These are phyloP conservation scores for Epinephelus lanceolatus DNA, from an alignment of 2,113 vertebrate species.

Conservation along the genomic window DNA sequence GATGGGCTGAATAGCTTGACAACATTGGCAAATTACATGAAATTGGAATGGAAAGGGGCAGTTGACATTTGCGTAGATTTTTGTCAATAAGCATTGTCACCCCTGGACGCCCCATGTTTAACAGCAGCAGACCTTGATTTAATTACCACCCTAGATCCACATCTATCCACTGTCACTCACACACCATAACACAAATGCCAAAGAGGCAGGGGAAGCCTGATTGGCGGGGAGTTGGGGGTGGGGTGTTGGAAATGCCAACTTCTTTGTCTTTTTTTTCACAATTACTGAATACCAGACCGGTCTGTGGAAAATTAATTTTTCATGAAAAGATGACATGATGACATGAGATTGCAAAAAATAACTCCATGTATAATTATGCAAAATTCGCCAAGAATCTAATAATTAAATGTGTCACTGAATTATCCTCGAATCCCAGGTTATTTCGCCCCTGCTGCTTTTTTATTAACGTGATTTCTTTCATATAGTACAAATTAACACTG, in stretches of 20 bases:
- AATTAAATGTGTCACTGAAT: slow-evolving; percentile 51
- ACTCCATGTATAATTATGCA: slow-evolving; percentile 36
- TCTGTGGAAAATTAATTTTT: slow-evolving; percentile 16
- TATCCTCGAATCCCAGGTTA: slow-evolving; percentile 33
- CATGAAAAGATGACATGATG: slow-evolving; percentile 46
- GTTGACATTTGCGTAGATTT: slow-evolving; percentile 74
- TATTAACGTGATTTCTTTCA: slow-evolving; percentile 7
- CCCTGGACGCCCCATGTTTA: slow-evolving; percentile 63
- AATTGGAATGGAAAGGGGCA: slow-evolving; percentile 67
- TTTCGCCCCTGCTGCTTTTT: slow-evolving; percentile 10
- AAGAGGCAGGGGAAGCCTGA: slow-evolving; percentile 34
- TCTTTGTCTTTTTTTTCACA: slow-evolving; percentile 50
- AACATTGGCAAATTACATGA: slow-evolving; percentile 51
- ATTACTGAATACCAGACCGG: slow-evolving; percentile 7
- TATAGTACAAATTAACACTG: slow-evolving; percentile 20
- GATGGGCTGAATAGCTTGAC: slow-evolving; percentile 50
- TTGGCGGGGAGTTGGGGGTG: neutral
- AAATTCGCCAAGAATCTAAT: slow-evolving; percentile 19
- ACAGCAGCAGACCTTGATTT: slow-evolving; percentile 71
- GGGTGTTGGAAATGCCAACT: slow-evolving; percentile 55
- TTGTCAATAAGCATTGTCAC: slow-evolving; percentile 71
- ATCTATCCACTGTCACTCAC: slow-evolving; percentile 71
- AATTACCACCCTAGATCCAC: slow-evolving; percentile 68
- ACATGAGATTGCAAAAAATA: slow-evolving; percentile 22
- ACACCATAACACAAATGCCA: slow-evolving; percentile 66